Evolutionary conservation across 2,888 invertebrate species (phyloP).

Genomic region (Cistogaster globosa): DNA sequence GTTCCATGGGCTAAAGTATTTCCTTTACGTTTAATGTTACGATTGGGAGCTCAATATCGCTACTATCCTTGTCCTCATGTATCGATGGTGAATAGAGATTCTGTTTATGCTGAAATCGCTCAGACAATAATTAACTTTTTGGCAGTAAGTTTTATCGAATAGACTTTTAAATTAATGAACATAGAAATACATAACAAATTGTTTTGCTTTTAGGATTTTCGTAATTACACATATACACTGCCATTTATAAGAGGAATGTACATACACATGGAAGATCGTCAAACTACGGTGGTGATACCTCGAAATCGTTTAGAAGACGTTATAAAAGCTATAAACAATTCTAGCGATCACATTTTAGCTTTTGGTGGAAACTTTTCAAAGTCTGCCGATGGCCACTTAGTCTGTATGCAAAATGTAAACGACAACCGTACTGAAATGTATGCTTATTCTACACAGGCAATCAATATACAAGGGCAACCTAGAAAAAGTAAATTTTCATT

Average conservation of each 20-base stretch:
- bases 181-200: slow-evolving; percentile 46
- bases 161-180: not conserved
- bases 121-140: slow-evolving; percentile 94
- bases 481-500: slow-evolving; percentile 85
- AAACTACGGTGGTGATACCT: slow-evolving; percentile 90
- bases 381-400: slow-evolving; percentile 92
- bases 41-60: slow-evolving; percentile 92
- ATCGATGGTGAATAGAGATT: slow-evolving; percentile 89
- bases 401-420: slow-evolving; percentile 90
- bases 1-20: slow-evolving; percentile 88
- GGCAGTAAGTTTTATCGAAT: slow-evolving; percentile 84
- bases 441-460: slow-evolving; percentile 92
- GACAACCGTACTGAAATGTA: slow-evolving; percentile 86
- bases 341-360: slow-evolving; percentile 92
- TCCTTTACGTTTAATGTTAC: slow-evolving; percentile 88
- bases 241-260: slow-evolving; percentile 90
- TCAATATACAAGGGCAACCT: slow-evolving; percentile 92
- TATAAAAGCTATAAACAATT: slow-evolving; percentile 90
- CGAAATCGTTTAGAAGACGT: slow-evolving; percentile 89
- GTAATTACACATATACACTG: slow-evolving; percentile 91
- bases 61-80: slow-evolving; percentile 94
- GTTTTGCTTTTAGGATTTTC: slow-evolving; percentile 86
- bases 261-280: slow-evolving; percentile 92
- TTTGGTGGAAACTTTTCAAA: slow-evolving; percentile 91
- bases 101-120: slow-evolving; percentile 92